Conservation (phyloP, 1,140 invertebrate genomes). For the Heliconius hewitsoni region DNA sequence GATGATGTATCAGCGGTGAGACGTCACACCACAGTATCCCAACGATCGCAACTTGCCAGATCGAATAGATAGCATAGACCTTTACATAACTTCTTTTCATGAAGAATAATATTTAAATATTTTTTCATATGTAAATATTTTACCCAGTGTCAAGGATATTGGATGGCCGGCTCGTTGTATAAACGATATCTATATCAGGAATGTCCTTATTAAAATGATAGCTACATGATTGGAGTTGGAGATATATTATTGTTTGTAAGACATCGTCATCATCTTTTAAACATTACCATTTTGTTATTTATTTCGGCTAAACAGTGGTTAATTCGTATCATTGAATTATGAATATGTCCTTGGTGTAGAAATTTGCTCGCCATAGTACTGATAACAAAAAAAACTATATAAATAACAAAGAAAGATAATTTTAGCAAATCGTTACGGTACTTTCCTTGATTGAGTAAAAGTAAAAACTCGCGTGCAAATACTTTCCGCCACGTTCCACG, state of each 20-base stretch:
- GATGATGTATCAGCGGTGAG: slow-evolving; percentile 10
- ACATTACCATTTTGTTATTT: not conserved
- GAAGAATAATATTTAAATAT: not conserved
- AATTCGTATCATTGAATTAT: not conserved
- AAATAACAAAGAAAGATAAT: not conserved
- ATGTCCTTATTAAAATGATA: not conserved
- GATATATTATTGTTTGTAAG: not conserved
- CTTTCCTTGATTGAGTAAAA: not conserved
- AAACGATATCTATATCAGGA: not conserved
- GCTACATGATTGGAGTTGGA: not conserved
- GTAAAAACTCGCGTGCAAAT: not conserved
- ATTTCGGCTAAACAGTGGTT: not conserved
- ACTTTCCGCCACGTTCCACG: not conserved
- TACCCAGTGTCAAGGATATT: slow-evolving; percentile 14
- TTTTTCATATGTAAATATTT: slow-evolving; percentile 10
- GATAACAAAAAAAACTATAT: too few species aligned
- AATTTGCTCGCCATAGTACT: not conserved
- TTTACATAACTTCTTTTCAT: slow-evolving; percentile 9
- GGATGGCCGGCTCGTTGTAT: not conserved
- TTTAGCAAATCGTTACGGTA: not conserved
- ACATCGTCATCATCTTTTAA: not conserved
- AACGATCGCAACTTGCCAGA: not conserved
- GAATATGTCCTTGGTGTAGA: not conserved
- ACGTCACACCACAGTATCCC: slow-evolving; percentile 6
- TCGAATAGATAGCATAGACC: slow-evolving; percentile 2